These are phyloP conservation scores for Automeris io DNA, from an alignment of 2,888 invertebrate genomes.

Conservation along the genomic window DNA sequence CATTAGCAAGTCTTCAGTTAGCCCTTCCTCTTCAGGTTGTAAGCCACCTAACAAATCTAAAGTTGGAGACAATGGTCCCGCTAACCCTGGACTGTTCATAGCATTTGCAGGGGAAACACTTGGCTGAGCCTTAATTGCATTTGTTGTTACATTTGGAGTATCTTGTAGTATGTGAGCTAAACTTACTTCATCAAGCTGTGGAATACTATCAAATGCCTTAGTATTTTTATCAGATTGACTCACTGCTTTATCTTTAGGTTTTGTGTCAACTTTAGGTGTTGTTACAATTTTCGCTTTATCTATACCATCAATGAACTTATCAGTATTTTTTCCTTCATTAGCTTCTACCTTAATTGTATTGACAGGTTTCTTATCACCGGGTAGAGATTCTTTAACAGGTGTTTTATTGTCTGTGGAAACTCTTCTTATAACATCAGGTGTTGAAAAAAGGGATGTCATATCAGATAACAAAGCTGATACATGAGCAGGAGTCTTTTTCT, in stretches of 20 bases:
- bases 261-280: constrained; percentile 38
- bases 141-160: constrained; percentile 38
- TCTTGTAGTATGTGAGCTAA: constrained; percentile 71
- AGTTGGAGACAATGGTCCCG: constrained; percentile 77
- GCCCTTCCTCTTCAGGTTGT: constrained; percentile 80
- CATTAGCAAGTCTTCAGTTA: constrained; percentile 83
- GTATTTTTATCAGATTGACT: constrained; percentile 36
- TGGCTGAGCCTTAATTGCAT: constrained; percentile 43
- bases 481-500: constrained; percentile 79
- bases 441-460: constrained; percentile 85
- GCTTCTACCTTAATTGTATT: constrained; percentile 21
- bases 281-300: constrained; percentile 31
- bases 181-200: constrained; percentile 68
- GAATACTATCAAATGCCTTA: constrained; percentile 59
- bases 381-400: constrained; percentile 56
- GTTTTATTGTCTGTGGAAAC: constrained; percentile 74
- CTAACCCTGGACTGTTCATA: constrained; percentile 68
- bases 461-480: constrained; percentile 73
- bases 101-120: constrained; percentile 42
- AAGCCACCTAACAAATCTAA: constrained; percentile 76
- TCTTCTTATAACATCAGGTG: constrained; percentile 86
- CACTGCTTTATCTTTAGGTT: constrained; percentile 35
- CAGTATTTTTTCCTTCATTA: constrained; percentile 23
- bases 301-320: constrained; percentile 23
- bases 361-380: constrained; percentile 30